Evolutionary conservation across 1,140 invertebrate genomes (phyloP), one percentile per base, ranked within the genome.

Genomic region (Panagrolaimus sp.): DNA sequence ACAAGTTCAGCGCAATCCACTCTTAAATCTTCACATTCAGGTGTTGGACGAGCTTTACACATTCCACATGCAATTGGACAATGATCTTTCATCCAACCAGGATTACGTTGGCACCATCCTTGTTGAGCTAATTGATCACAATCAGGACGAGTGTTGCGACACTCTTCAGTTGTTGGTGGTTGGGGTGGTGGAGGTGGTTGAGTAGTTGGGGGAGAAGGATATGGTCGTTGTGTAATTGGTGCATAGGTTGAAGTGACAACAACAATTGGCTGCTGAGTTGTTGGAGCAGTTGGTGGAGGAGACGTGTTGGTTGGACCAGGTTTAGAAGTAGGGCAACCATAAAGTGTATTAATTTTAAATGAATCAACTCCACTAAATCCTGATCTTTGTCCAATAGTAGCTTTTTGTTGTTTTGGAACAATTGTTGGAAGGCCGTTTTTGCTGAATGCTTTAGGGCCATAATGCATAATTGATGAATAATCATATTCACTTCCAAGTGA

Each of bases 381-480:
- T 23, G 74, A 67, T 38, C 86, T 71, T 70, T 86, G 85, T 11
- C 85, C 86, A 63, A 86, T 85, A 0, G 38, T 11, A 73, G 81
- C 72, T 38, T 38, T 38, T 85, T 5, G 85, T 45, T 63, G 48
- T 46, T 74, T 80, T 16, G 82, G 82, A 61, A 84, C 73, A 53
- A 86, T 84, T 1, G 86, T 87, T 4, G 84, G 82, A 45, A 80
- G 74, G 1, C 70, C 69, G 63, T 86, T 83, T 48, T 70, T 75
- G 38, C 78, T 77, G 68, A 86, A 86, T 8, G 85, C 83, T 44
- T 83, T 83, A 42, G 82, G 76, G 16, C 82, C 82, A 71, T 86
- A 86, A 72, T 86, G 86, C 85, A 86, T 84, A 57, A 86, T 81
- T 13, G 83, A 84, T 1, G 77, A 77, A 67, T 84, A 85, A 72